Evolutionary conservation across 2,797 vertebrate species (phyloP), one percentile per base, ranked within the genome.

Genomic region (Gymnodraco acuticeps): DNA sequence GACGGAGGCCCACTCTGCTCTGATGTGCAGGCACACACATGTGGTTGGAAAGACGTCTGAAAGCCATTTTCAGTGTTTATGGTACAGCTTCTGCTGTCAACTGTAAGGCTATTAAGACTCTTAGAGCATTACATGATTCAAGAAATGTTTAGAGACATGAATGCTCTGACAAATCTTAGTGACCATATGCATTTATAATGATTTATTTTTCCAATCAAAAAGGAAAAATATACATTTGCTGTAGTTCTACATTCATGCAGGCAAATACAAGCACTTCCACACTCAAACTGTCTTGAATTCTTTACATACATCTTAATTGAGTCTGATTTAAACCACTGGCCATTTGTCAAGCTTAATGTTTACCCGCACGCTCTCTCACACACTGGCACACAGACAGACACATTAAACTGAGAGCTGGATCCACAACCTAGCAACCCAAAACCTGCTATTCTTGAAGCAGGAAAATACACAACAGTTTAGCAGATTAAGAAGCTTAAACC

Each of bases 41-140:
- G 88, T 56, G 91, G 83, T 80, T 54, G 79, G 78, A 88, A 81
- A 85, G 61, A 85, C 5, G 84, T 77, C 83, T 90, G 88, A 90
- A 78, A 92, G 83, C 69, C 86, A 91, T 92, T 92, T 91, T 81
- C 81, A 54, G 80, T 89, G 87, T 93, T 92, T 92, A 90, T 78
- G 64, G 78, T 84, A 12, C 67, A 70, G 73, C 77, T 80, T 81
- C 74, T 86, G 72, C 84, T 83, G 45, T 70, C 78, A 70, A 87
- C 72, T 76, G 68, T 58, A 45, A 38, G 41, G 64, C 68, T 50
- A 45, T 82, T 72, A 56, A 69, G 48, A 59, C 59, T 63, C 61
- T 31, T 2, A 12, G 12, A 53, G 56, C 15, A 53, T 72, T 46
- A 84, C 81, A 73, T 23, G 3, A 64, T 74, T 67, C 16, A 41